These are phyloP conservation scores for Cordilura impudica DNA, from an alignment of 2,888 invertebrate genomes.

Conservation along the genomic window DNA sequence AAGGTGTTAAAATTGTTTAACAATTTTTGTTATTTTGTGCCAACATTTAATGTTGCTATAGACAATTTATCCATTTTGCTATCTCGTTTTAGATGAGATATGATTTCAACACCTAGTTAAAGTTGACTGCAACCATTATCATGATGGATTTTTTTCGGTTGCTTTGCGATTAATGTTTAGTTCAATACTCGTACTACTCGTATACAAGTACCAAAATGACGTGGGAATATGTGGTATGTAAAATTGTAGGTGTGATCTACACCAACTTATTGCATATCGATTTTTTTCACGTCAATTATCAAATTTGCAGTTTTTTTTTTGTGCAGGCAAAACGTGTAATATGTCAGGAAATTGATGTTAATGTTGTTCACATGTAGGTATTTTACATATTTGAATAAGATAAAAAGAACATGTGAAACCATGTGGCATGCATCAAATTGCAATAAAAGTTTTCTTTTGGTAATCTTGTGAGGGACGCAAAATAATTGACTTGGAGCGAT, in stretches of 20 bases:
- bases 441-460: constrained; percentile 33
- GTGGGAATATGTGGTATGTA: constrained; percentile 70
- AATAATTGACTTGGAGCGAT: not conserved
- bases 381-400: constrained; percentile 17
- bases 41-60: constrained; percentile 43
- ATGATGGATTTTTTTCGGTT: constrained; percentile 62
- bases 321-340: constrained; percentile 47
- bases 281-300: constrained; percentile 51
- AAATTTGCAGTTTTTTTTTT: constrained; percentile 52
- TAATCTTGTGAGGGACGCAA: not conserved
- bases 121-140: constrained; percentile 63
- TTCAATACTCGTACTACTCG: constrained; percentile 50
- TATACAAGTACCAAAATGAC: constrained; percentile 70
- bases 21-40: constrained; percentile 64
- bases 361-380: constrained; percentile 7
- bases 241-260: constrained; percentile 69
- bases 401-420: constrained; percentile 30
- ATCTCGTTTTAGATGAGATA: constrained; percentile 58
- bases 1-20: constrained; percentile 74
- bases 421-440: constrained; percentile 48
- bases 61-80: constrained; percentile 56
- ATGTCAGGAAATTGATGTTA: constrained; percentile 35
- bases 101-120: constrained; percentile 61
- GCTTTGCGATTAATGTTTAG: constrained; percentile 63
- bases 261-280: constrained; percentile 64